These are phyloP conservation scores for Mythimna vitellina DNA, from an alignment of 2,888 invertebrate genomes.

Conservation along the genomic window DNA sequence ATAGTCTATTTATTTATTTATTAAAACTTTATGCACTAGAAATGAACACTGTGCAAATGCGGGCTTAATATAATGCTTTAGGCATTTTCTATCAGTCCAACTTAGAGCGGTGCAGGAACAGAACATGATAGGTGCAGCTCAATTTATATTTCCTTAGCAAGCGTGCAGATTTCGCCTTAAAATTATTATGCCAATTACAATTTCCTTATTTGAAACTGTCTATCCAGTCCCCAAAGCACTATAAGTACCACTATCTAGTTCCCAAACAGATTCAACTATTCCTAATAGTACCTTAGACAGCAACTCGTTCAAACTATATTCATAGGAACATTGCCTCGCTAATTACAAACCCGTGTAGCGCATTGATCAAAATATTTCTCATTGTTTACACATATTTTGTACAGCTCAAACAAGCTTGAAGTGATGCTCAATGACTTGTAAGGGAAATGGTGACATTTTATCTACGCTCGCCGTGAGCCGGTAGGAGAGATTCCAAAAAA, in stretches of 20 bases:
- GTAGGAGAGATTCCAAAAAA: neutral
- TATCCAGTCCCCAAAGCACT: neutral
- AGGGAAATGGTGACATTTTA: neutral
- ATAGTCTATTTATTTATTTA: no score
- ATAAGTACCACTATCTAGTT: slow-evolving; percentile 4
- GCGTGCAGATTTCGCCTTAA: neutral
- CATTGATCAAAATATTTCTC: slow-evolving; percentile 19
- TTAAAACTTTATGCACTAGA: no score
- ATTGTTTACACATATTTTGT: slow-evolving; percentile 9
- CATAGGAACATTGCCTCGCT: slow-evolving; percentile 37
- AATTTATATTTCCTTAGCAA: no score
- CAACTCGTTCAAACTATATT: slow-evolving; percentile 31
- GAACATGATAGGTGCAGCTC: no score
- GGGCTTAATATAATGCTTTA: no score
- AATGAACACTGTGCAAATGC: no score
- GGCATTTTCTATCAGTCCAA: no score
- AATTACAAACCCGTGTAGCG: slow-evolving; percentile 50
- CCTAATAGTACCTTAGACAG: slow-evolving; percentile 8
- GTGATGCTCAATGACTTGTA: neutral
- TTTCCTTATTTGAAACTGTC: neutral
- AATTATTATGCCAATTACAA: neutral
- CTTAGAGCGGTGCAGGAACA: no score
- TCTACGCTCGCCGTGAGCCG: neutral
- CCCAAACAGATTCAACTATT: neutral
- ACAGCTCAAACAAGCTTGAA: slow-evolving; percentile 2